Evolutionary conservation across 2,113 vertebrate species (phyloP), one percentile per base, ranked within the genome.

Genomic region (Heloderma charlesbogerti): DNA sequence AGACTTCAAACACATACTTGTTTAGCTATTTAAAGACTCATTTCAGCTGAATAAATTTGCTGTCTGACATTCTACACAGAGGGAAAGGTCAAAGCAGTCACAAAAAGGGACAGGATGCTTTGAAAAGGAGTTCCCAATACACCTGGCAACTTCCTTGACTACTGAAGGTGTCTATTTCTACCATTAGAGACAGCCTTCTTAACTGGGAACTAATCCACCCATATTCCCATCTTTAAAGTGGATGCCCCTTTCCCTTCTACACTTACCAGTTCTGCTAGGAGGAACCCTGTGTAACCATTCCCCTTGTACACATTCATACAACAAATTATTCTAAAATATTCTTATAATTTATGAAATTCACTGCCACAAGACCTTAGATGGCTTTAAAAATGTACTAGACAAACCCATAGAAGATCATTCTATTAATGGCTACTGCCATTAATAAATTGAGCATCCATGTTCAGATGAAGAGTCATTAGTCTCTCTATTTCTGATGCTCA

Each of bases 11-110:
- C 31, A 63, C 22, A 90, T 4, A 87, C 66, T 31, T 67, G 43
- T 82, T 66, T 91, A 51, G 15, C 0, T 45, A 89, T 75, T 79
- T 71, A 6, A 89, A 78, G 75, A 27, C 90, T 85, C 3, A 84
- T 75, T 63, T 80, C 45, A 40, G 1, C 34, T 18, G 87, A 40
- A 37, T 54, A 4, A 37, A 81, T 79, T 79, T 60, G 51, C 45
- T n/a, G 31, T 43, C 37, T 57, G 72, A 87, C 51, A 74, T 89
- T 54, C 48, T 15, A 29, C 66, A 48, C 66, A 45, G 34, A 74
- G n/a, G 29, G n/a, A 84, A 31, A 3, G n/a, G 29, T 75, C 80
- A 78, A 54, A 67, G 69, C 84, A 84, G 86, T 45, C 78, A 93
- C 89, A 90, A 71, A 1, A 8, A 57, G 82, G 66, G 51, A 54